A percentile compares a stretch with the other conserved stretches of the same genome.
phyloP scores from a whole-genome alignment of 2,888 invertebrate genomes.

The Parthenolecanium corni region DNA sequence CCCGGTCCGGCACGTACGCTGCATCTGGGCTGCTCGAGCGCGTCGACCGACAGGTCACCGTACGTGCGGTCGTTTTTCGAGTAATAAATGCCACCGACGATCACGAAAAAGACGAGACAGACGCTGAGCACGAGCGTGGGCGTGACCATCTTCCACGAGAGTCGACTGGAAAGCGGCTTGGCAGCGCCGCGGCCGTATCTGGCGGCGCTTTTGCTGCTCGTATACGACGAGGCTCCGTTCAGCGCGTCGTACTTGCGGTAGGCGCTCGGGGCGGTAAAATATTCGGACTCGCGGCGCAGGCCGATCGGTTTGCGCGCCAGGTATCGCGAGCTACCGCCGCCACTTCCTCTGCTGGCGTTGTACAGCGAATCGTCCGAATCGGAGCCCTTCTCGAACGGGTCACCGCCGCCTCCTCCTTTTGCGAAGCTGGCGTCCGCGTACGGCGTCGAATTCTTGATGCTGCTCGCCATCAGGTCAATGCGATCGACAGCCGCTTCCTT shows the following conservation, averaged over 20 bases:
- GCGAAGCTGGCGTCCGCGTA: neutral
- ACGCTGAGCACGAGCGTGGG: neutral
- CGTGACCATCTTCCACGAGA: neutral
- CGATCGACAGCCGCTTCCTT: neutral
- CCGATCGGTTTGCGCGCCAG: conserved; percentile 11
- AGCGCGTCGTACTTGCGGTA: conserved; percentile 8
- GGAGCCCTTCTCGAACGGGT: conserved; percentile 18
- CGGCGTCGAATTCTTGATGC: conserved; percentile 7
- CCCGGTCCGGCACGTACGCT: neutral
- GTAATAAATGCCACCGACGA: conserved; percentile 7
- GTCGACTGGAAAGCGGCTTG: neutral
- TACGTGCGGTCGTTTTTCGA: conserved; percentile 9
- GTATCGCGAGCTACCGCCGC: neutral
- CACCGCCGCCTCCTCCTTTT: neutral
- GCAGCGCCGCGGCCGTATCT: neutral
- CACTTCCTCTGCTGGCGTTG: too few species aligned
- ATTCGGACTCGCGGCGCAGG: conserved; percentile 6
- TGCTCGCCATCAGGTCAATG: neutral
- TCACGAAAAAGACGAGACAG: neutral
- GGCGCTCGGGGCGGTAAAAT: neutral
- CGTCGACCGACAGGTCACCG: neutral
- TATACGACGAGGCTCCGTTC: conserved; percentile 13
- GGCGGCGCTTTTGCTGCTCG: neutral
- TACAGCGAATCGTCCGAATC: conserved; percentile 15
- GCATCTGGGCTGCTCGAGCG: neutral